Evolutionary conservation across 1,140 invertebrate genomes (phyloP), one percentile per base, ranked within the genome.

Genomic region (Caligus rogercresseyi): DNA sequence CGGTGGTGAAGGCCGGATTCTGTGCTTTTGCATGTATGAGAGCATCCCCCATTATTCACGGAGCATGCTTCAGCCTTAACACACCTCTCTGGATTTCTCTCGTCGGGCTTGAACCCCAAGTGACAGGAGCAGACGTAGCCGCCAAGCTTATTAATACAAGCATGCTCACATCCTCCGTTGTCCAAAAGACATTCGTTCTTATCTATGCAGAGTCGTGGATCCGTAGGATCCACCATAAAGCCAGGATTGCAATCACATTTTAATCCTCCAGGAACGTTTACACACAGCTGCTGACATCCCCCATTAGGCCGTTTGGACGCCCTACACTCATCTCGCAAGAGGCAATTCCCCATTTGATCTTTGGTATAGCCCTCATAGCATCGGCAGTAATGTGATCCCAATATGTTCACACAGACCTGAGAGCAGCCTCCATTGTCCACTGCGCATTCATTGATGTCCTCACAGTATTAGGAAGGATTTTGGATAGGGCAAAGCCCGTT

Each of bases 381-480:
- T 59, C 71, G 69, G 67, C 75, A 77, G 31, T 76, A 76, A 25
- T 74, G 77, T 25, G 73, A 72, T 3, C 78, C 79, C 15, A 75
- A 69, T 13, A 74, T 74, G 67, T 83, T 79, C 1, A 74, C 67
- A 67, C 82, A 83, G 3, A 79, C 77, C 64, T 82, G 78, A 66
- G 75, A 77, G 55, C 76, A 78, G 20, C 69, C 72, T 0, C 70
- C 71, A 64, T 74, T 74, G 59, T 70, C 70, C 14, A 65, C 63
- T 15, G 69, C 68, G 65, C 75, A 76, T 67, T 76, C 75, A 59
- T 76, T 71, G 7, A 75, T 64, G 68, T 76, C 75, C 61, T 67
- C 70, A 67, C 70, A 73, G 68, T 67, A 65, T 72, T 75, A 61
- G 31, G 31, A 43, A 43, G 31, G 7, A 43, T 43, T n/a, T 67